Evolutionary conservation across 2,797 vertebrate species (phyloP).

Genomic region (Darevskia mixta): DNA sequence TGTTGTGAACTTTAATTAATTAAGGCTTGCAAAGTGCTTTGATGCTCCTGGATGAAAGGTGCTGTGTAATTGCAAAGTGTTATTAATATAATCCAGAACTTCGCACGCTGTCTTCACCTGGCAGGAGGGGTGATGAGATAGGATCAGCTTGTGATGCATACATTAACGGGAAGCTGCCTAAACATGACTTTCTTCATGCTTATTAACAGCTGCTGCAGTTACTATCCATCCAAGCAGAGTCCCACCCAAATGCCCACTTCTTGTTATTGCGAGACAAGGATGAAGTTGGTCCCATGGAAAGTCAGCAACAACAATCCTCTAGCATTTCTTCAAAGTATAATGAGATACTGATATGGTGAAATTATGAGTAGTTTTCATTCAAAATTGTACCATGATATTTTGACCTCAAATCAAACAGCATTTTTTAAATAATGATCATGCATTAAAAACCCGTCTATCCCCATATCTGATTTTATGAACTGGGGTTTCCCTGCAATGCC

Average conservation of each 20-base stretch:
- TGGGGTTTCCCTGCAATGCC: background rate
- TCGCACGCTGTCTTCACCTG: slow-evolving; percentile 68
- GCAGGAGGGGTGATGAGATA: slow-evolving; percentile 69
- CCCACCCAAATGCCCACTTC: slow-evolving; percentile 13
- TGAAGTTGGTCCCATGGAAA: slow-evolving; percentile 23
- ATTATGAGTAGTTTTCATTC: background rate
- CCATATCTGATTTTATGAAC: background rate
- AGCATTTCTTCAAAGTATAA: background rate
- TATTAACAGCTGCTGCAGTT: slow-evolving; percentile 41
- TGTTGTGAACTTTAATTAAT: slow-evolving; percentile 75
- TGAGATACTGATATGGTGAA: background rate
- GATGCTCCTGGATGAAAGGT: slow-evolving; percentile 76
- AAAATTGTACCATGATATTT: slow-evolving; percentile 1
- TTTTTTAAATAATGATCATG: background rate
- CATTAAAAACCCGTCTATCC: background rate
- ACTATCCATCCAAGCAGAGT: slow-evolving; percentile 34
- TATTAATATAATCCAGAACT: slow-evolving; percentile 74
- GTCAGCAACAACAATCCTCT: background rate
- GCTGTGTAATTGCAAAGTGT: slow-evolving; percentile 72
- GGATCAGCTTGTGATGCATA: slow-evolving; percentile 69
- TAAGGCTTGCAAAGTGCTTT: slow-evolving; percentile 73
- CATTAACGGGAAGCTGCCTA: slow-evolving; percentile 65
- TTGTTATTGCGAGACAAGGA: slow-evolving; percentile 13
- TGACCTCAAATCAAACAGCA: background rate
- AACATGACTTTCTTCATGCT: slow-evolving; percentile 51